A percentile compares a stretch with the other conserved stretches of the same genome.
Conservation (phyloP, 2,888 invertebrate species). For the Tetanocera ferruginea region DNA sequence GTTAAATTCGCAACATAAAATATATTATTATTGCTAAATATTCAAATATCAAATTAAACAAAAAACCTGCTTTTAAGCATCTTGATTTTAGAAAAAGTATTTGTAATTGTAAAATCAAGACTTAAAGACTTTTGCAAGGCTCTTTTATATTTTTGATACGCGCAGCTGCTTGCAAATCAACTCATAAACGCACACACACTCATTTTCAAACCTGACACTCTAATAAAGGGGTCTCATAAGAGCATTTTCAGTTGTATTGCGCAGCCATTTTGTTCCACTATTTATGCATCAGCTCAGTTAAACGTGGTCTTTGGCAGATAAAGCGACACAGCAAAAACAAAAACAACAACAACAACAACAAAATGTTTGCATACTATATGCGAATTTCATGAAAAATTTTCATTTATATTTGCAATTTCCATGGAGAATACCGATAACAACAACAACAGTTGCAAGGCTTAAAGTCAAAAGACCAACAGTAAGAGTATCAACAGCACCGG, state of each 20-base stretch:
- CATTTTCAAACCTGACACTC: not conserved
- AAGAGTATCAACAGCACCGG: conserved; percentile 7
- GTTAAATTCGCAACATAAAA: too few relatives aligned
- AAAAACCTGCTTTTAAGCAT: too few relatives aligned
- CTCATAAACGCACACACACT: not conserved
- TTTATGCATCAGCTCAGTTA: not conserved
- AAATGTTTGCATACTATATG: not conserved
- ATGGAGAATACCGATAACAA: conserved; percentile 12
- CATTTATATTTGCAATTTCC: conserved; percentile 14
- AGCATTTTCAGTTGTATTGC: not conserved
- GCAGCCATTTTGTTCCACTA: conserved; percentile 6
- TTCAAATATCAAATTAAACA: too few relatives aligned
- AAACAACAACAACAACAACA: not conserved
- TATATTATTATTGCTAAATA: too few relatives aligned
- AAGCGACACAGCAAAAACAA: too few relatives aligned
- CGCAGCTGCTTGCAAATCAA: not conserved
- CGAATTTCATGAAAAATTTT: conserved; percentile 21
- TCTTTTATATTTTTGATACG: not conserved
- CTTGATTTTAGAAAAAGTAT: too few relatives aligned
- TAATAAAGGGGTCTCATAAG: not conserved
- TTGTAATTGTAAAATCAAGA: too few relatives aligned
- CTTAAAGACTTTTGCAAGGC: too few relatives aligned
- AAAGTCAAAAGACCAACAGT: conserved; percentile 9
- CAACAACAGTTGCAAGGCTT: conserved; percentile 4
- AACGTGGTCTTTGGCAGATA: too few relatives aligned